Evolutionary conservation across 92 coral and sea anemone genomes (phyloP), one percentile per base, ranked within the genome.

Genomic region (Desmophyllum pertusum): DNA sequence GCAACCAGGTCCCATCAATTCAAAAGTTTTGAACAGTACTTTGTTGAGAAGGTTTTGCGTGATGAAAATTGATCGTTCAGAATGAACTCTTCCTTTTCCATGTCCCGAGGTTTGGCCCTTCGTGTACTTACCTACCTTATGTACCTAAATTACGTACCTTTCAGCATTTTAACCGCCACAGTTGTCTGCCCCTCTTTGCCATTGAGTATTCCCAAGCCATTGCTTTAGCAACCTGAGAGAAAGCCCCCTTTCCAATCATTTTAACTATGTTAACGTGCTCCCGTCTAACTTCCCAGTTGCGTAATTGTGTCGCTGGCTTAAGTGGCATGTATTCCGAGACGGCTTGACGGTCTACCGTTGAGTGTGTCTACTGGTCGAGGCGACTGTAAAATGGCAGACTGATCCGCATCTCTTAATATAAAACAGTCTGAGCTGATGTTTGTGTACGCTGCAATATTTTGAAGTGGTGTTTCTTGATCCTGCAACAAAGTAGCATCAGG

Each of bases 131-230:
- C 42, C 46, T n/a, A 38, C 15, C 3, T n/a, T 27, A 69, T 21
- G 13, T 9, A 42, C 36, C 38, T 61, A 10, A 21, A 27, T 25
- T 18, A 43, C 75, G 70, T 75, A 95, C 98, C 95, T 76, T 89
- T 93, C 1, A 95, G 84, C 83, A 89, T 94, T 73, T 95, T 95
- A 10, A 94, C 98, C 10, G 98, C 98, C 15, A 95, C 98, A 21
- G 85, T 78, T 23, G 92, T 84, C 62, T 62, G 57, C 45, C 88
- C 98, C 27, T 89, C 80, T 31, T 81, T 88, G 18, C 95, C 92
- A 59, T 84, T 76, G 29, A 92, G n/a, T 84, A 66, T 93, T 93
- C n/a, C 59, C 59, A 91, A 21, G 95, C 98, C 52, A 84, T 90
- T 23, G 98, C 98, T 19, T 91, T 88, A 70, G 87, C 93, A 68